Evolutionary conservation across 1,140 invertebrate genomes (phyloP).

Genomic region (Caenorhabditis remanei): DNA sequence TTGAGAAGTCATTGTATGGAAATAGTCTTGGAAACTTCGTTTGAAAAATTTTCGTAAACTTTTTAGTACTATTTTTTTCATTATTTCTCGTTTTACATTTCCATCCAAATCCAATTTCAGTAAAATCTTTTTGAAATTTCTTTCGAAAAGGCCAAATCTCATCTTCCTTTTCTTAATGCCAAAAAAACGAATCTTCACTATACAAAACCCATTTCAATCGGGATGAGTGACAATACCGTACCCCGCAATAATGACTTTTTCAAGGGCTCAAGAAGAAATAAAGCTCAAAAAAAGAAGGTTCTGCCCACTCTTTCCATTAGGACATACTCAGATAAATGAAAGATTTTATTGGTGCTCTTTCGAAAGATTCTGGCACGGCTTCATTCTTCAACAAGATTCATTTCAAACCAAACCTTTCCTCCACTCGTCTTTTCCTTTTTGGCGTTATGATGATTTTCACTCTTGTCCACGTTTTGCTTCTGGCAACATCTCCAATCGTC

Average conservation of each 20-base stretch:
- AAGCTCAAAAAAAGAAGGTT: neutral
- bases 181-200: no score
- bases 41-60: no score
- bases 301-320: slow-evolving; percentile 38
- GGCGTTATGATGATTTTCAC: neutral
- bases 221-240: neutral
- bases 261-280: no score
- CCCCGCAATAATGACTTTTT: neutral
- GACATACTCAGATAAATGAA: slow-evolving; percentile 7
- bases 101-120: no score
- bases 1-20: no score
- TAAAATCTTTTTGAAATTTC: no score
- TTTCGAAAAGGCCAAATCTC: no score
- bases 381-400: neutral
- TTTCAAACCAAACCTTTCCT: neutral
- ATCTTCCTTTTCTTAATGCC: no score
- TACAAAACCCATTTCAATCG: neutral
- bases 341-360: slow-evolving; percentile 19
- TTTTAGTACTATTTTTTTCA: no score
- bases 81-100: no score
- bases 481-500: neutral
- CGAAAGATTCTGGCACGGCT: neutral
- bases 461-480: neutral
- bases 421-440: neutral
- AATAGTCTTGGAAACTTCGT: no score